Evolutionary conservation across 1,140 invertebrate species (phyloP).

Genomic region (Ostrea edulis): DNA sequence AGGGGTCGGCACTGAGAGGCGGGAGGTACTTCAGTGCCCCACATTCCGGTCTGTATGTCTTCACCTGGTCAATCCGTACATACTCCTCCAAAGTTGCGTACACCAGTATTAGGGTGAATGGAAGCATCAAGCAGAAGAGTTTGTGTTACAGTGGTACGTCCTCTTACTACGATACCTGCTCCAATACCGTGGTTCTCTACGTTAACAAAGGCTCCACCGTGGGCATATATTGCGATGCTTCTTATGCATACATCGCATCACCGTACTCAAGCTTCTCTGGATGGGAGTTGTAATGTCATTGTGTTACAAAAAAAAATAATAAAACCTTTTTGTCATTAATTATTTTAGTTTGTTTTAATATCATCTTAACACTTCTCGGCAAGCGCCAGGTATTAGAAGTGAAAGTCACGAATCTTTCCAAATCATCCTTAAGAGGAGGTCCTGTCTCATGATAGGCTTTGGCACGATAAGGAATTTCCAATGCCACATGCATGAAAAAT

Average conservation of each 20-base stretch:
- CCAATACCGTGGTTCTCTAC: not conserved
- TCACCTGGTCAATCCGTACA: not conserved
- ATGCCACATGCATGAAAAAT: no score
- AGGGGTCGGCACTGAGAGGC: not conserved
- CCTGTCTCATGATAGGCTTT: no score
- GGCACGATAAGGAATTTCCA: no score
- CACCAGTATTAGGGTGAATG: not conserved
- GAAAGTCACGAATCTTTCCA: no score
- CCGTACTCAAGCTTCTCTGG: not conserved
- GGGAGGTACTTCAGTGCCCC: not conserved
- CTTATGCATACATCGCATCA: not conserved
- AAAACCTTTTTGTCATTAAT: no score
- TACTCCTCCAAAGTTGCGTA: not conserved
- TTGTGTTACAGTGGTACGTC: not conserved
- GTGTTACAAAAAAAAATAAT: not conserved
- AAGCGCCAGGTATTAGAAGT: no score
- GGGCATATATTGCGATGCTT: not conserved
- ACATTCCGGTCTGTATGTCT: not conserved
- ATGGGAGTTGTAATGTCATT: not conserved
- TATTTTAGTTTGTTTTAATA: no score
- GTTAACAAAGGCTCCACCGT: not conserved
- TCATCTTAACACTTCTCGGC: no score
- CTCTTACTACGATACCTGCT: not conserved
- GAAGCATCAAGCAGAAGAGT: not conserved
- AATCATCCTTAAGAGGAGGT: no score